These are phyloP conservation scores for Ia io DNA, from an alignment of 2,113 vertebrate species.

Conservation along the genomic window DNA sequence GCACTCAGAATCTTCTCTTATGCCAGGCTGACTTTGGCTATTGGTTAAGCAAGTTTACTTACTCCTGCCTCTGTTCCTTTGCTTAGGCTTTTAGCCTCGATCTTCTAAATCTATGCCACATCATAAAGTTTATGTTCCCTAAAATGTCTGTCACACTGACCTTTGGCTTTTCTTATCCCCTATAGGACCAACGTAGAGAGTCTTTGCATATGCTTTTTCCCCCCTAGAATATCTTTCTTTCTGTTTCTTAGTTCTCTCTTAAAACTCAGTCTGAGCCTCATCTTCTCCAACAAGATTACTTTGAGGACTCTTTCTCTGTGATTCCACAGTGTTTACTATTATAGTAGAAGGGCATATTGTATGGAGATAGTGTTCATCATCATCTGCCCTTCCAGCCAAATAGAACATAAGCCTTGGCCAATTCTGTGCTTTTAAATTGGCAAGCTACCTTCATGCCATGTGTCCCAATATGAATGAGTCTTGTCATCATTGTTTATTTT, in stretches of 20 bases:
- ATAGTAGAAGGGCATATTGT: no score
- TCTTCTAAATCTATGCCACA: not conserved
- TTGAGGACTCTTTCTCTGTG: not conserved
- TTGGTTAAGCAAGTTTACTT: not conserved
- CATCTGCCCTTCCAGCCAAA: not conserved
- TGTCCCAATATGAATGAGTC: not conserved
- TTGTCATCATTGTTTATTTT: fast-evolving
- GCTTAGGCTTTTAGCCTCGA: not conserved
- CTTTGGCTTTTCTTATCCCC: not conserved
- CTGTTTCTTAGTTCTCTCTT: not conserved
- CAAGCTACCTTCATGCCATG: not conserved
- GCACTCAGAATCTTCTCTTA: not conserved
- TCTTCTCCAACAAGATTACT: not conserved
- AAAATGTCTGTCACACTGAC: not conserved
- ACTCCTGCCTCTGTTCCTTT: not conserved
- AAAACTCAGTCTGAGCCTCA: not conserved
- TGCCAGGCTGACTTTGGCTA: not conserved
- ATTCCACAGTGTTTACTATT: not conserved
- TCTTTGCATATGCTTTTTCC: not conserved
- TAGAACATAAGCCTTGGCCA: not conserved
- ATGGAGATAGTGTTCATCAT: not conserved
- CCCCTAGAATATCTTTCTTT: not conserved
- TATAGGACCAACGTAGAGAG: not conserved
- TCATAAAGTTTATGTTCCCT: not conserved
- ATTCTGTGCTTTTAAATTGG: not conserved